Percentiles rank a stretch among this genome's conserved stretches.
These are phyloP conservation scores for Bovichtus variegatus DNA, from an alignment of 2,797 vertebrate genomes.

Conservation along the genomic window DNA sequence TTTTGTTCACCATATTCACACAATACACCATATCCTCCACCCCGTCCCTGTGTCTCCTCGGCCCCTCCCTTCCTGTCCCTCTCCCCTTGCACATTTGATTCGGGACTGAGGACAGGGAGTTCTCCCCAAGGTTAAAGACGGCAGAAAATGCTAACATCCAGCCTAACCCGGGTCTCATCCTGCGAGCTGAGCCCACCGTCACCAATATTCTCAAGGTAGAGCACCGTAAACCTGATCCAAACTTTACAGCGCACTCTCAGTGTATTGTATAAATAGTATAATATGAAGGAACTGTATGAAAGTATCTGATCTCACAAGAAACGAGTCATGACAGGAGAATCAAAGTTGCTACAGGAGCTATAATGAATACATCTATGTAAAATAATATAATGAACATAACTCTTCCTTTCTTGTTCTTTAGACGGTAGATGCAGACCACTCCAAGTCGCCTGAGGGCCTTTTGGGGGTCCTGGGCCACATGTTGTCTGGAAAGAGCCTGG, in stretches of 20 bases:
- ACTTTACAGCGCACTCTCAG: background rate
- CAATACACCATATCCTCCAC: background rate
- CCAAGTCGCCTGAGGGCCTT: slow-evolving; percentile 96
- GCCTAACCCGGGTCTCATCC: slow-evolving; percentile 96
- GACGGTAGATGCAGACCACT: slow-evolving; percentile 98
- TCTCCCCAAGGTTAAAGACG: slow-evolving; percentile 91
- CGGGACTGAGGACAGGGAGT: slow-evolving; percentile 91
- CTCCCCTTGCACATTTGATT: slow-evolving; percentile 67
- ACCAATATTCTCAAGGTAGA: slow-evolving; percentile 97
- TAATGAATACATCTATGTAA: too few relatives aligned
- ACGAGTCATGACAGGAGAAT: background rate
- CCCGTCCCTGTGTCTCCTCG: background rate
- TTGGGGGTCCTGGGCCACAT: slow-evolving; percentile 97
- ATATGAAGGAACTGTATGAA: background rate
- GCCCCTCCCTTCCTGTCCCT: slow-evolving; percentile 18
- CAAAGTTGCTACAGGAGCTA: too few relatives aligned
- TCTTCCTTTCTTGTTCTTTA: slow-evolving; percentile 53
- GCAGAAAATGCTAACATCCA: slow-evolving; percentile 98
- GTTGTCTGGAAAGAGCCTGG: slow-evolving; percentile 97
- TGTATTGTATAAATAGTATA: background rate
- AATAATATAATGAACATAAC: background rate
- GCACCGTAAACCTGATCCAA: background rate
- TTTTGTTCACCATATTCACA: slow-evolving; percentile 35
- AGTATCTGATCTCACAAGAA: background rate
- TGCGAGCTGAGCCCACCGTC: slow-evolving; percentile 96